These are phyloP conservation scores for Talpa occidentalis DNA, from an alignment of 2,113 vertebrate genomes.

Conservation along the genomic window DNA sequence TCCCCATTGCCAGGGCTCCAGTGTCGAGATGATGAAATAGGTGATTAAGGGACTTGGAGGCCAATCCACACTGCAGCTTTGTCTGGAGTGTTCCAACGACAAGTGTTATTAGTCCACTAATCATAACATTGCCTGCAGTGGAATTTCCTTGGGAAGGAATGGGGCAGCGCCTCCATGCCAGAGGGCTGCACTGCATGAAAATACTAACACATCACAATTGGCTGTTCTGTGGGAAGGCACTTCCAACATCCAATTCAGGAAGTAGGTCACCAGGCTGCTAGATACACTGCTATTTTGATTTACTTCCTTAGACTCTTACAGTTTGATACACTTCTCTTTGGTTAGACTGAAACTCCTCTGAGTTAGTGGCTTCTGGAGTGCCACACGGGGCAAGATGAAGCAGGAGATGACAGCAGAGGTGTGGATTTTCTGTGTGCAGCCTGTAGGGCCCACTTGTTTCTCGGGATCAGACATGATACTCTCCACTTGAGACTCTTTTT, in stretches of 20 bases:
- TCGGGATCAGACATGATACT: not conserved
- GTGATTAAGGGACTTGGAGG: conserved; percentile 83
- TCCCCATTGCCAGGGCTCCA: conserved; percentile 76
- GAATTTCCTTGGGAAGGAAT: conserved; percentile 84
- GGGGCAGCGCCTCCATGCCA: conserved; percentile 80
- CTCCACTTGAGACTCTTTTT: conserved; percentile 27
- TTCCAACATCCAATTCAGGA: conserved; percentile 79
- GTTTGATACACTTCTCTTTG: conserved; percentile 59
- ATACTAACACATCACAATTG: conserved; percentile 79
- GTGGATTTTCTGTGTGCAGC: not conserved
- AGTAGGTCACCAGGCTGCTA: conserved; percentile 77
- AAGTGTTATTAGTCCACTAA: conserved; percentile 84
- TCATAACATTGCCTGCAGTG: conserved; percentile 83
- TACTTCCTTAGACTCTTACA: conserved; percentile 62
- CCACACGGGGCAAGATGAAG: not conserved
- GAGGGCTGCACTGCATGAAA: conserved; percentile 73
- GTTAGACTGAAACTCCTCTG: conserved; percentile 27
- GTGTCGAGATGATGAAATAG: conserved; percentile 83
- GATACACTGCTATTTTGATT: conserved; percentile 78
- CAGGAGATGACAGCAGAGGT: not conserved
- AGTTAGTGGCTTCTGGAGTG: conserved; percentile 38
- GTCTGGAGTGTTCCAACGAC: conserved; percentile 80
- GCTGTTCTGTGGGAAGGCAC: conserved; percentile 76
- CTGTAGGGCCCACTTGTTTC: conserved; percentile 18
- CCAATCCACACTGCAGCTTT: conserved; percentile 81